Conservation (phyloP, 2,113 vertebrate genomes). For the Illadopsis cleaveri region DNA sequence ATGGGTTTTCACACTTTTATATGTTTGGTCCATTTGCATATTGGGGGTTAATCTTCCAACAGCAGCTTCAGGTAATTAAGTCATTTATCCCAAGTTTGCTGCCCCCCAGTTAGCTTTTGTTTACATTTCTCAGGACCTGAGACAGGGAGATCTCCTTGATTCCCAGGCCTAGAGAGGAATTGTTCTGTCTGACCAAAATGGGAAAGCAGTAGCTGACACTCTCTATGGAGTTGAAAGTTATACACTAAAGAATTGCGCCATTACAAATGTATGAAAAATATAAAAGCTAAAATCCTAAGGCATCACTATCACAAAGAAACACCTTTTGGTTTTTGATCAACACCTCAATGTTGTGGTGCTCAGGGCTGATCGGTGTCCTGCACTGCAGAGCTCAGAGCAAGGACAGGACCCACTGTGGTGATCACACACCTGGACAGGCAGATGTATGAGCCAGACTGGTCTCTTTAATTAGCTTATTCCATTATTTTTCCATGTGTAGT, state of each 20-base stretch:
- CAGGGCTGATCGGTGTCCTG: not conserved
- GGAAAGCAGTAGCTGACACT: not conserved
- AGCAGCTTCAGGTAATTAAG: not conserved
- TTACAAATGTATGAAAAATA: not conserved
- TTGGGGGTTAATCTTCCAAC: not conserved
- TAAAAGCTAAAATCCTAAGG: not conserved
- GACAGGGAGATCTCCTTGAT: not conserved
- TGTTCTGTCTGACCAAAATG: not conserved
- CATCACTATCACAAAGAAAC: not conserved
- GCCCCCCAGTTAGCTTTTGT: not conserved
- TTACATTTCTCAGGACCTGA: not conserved
- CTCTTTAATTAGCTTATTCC: not conserved
- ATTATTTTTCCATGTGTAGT: not conserved
- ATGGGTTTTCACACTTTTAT: not conserved
- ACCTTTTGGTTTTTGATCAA: not conserved
- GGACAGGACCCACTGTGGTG: not conserved
- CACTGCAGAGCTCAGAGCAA: not conserved
- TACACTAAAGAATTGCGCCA: too few species aligned
- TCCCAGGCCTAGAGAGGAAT: not conserved
- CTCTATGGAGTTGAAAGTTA: not conserved
- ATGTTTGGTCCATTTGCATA: not conserved
- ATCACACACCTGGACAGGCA: not conserved
- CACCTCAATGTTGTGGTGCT: not conserved
- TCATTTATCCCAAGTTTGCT: not conserved
- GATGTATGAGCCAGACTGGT: rapidly evolving